Evolutionary conservation across 2,888 invertebrate genomes (phyloP), one percentile per base, ranked within the genome.

Genomic region (Caenorhabditis imperialis): DNA sequence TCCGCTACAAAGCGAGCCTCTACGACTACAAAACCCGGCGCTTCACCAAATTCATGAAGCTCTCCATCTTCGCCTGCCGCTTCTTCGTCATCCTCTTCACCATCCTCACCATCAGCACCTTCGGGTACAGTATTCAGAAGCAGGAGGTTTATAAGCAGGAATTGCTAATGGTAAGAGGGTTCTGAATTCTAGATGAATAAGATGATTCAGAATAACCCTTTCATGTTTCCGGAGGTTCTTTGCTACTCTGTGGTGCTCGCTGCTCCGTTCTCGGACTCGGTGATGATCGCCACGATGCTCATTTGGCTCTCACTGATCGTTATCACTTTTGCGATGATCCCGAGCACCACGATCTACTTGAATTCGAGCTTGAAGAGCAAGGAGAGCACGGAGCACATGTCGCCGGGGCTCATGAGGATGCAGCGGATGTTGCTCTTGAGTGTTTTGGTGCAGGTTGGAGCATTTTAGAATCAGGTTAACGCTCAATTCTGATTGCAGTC

Each of bases 181-280:
- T 5, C 7, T 5, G 3, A 8, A 27, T 57, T 25, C 0, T 25
- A 10, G 6, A 23, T 22, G 22, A 20, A 4, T 35, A 20, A 10
- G 35, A 51, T 37, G 14, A 22, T 57, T 57, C 51, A 62, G 53
- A 45, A 16, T 25, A 27, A 47, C 22, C 54, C 54, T 5, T 33
- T 22, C 1, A 45, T 54, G 35, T 22, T 22, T 6, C 54, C 63
- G 6, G 54, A 63, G 23, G 25, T 63, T 1, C 37, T 40, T 2
- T 63, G 63, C 40, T 63, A 54, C n/a, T 63, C 63, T 10, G 54
- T 54, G 1, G 54, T 63, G 16, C 54, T 63, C n/a, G 63, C 54
- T 22, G 63, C 63, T 23, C 63, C 63, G 33, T 63, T 63, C 47
- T 63, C 63, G 12, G 63, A 63, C 30, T 54, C 54, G 2, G 40